phyloP scores from a whole-genome alignment of 92 coral and sea anemone species.

The Plumapathes pennacea region DNA sequence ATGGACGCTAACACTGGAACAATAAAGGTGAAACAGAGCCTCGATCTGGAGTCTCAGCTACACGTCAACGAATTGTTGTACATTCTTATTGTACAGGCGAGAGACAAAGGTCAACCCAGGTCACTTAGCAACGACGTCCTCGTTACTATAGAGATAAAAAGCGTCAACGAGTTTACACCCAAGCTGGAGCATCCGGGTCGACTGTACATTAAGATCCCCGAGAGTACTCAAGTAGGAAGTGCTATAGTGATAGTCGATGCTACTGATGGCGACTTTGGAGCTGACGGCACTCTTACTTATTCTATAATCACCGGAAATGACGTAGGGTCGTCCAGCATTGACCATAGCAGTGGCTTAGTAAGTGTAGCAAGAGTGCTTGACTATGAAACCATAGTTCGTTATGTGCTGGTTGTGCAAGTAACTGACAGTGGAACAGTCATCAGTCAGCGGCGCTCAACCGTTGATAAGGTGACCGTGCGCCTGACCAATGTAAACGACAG shows the following conservation, averaged over 20 bases:
- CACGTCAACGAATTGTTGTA: slow-evolving; percentile 74
- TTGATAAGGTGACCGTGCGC: slow-evolving; percentile 60
- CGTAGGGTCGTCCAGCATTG: slow-evolving; percentile 53
- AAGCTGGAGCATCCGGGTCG: slow-evolving; percentile 41
- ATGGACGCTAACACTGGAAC: slow-evolving; percentile 58
- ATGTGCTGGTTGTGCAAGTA: slow-evolving; percentile 44
- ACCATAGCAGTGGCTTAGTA: slow-evolving; percentile 57
- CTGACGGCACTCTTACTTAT: slow-evolving; percentile 63
- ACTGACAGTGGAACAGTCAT: slow-evolving; percentile 44
- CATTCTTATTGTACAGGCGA: slow-evolving; percentile 59
- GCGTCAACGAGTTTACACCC: slow-evolving; percentile 82
- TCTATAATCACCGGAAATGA: slow-evolving; percentile 51
- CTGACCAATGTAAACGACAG: slow-evolving; percentile 50
- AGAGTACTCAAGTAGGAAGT: slow-evolving; percentile 26
- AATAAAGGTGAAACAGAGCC: slow-evolving; percentile 43
- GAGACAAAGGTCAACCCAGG: slow-evolving; percentile 63
- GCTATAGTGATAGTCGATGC: slow-evolving; percentile 51
- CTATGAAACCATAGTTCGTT: slow-evolving; percentile 57
- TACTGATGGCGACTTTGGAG: slow-evolving; percentile 76
- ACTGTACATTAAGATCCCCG: slow-evolving; percentile 39
- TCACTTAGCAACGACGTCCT: slow-evolving; percentile 49
- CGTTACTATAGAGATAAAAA: slow-evolving; percentile 69
- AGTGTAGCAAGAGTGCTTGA: slow-evolving; percentile 53
- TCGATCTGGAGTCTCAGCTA: slow-evolving; percentile 79
- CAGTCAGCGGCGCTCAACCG: slow-evolving; percentile 35